Evolutionary conservation across 2,113 vertebrate genomes (phyloP).

Genomic region (Sisor rabdophorus): DNA sequence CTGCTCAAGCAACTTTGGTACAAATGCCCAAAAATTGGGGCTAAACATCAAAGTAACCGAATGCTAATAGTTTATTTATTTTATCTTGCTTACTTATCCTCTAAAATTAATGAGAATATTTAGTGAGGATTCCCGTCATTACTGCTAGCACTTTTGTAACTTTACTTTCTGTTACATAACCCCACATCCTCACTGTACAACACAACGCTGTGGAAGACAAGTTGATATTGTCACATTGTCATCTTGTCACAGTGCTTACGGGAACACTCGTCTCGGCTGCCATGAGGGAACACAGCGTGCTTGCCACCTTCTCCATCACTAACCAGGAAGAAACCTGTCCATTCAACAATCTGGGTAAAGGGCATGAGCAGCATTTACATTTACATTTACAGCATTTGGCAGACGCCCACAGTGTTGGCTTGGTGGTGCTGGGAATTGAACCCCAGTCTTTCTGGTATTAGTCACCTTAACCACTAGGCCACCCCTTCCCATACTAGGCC

Average conservation of each 20-base stretch:
- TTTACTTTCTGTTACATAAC: not conserved
- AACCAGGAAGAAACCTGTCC: constrained; percentile 75
- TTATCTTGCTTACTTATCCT: not conserved
- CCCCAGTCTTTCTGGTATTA: too few relatives aligned
- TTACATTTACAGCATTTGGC: too few relatives aligned
- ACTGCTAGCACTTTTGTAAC: not conserved
- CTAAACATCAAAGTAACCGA: too few relatives aligned
- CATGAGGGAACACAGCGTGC: constrained; percentile 67
- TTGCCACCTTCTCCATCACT: constrained; percentile 76
- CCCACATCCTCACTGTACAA: not conserved
- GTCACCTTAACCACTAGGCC: too few relatives aligned
- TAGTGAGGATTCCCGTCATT: not conserved
- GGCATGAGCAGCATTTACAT: constrained; percentile 80
- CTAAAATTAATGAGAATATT: not conserved
- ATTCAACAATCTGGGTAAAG: constrained; percentile 83
- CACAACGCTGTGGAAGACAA: constrained; percentile 34
- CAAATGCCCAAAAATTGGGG: constrained; percentile 17
- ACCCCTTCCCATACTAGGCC: too few relatives aligned
- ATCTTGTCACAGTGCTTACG: constrained; percentile 68
- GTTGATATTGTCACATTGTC: constrained; percentile 11
- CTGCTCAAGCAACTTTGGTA: constrained; percentile 83
- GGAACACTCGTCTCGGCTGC: constrained; percentile 73
- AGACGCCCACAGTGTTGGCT: too few relatives aligned
- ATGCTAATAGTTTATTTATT: too few relatives aligned
- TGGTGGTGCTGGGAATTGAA: too few relatives aligned